Conservation (phyloP, 2,888 invertebrate genomes). For the Sarcophaga caerulescens region DNA sequence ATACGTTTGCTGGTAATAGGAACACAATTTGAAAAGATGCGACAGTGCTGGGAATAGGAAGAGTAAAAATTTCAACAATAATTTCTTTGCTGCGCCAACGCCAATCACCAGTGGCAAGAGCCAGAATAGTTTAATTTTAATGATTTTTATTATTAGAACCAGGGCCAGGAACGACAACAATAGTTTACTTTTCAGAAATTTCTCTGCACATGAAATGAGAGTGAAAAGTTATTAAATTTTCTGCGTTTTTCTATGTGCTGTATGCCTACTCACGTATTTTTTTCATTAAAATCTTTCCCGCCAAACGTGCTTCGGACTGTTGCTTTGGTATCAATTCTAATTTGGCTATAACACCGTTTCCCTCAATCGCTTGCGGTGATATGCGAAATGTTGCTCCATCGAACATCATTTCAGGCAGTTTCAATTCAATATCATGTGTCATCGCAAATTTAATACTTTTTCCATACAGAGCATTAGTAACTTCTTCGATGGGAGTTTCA, state of each 20-base stretch:
- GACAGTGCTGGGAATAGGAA: constrained; percentile 92
- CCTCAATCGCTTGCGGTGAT: constrained; percentile 88
- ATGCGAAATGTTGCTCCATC: constrained; percentile 88
- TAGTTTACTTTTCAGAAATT: constrained; percentile 88
- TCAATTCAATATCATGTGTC: constrained; percentile 88
- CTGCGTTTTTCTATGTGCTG: background rate
- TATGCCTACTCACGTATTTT: constrained; percentile 78
- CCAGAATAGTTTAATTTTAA: constrained; percentile 90
- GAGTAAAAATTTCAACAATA: constrained; percentile 89
- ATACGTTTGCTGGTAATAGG: constrained; percentile 89
- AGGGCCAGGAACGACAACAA: constrained; percentile 89
- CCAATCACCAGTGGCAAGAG: constrained; percentile 90
- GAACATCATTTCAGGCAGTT: constrained; percentile 88
- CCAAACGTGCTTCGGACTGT: constrained; percentile 79
- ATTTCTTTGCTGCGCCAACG: constrained; percentile 91
- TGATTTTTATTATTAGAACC: constrained; percentile 88
- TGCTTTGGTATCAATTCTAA: constrained; percentile 86
- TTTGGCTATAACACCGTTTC: constrained; percentile 88
- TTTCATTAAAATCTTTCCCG: constrained; percentile 84
- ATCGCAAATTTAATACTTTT: constrained; percentile 88
- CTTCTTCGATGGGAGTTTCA: constrained; percentile 88
- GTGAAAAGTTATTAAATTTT: constrained; percentile 50
- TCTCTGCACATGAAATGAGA: constrained; percentile 86
- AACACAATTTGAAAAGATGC: constrained; percentile 92
- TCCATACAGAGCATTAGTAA: constrained; percentile 87